These are phyloP conservation scores for Nematolebias whitei DNA, from an alignment of 2,113 vertebrate genomes.

Conservation along the genomic window DNA sequence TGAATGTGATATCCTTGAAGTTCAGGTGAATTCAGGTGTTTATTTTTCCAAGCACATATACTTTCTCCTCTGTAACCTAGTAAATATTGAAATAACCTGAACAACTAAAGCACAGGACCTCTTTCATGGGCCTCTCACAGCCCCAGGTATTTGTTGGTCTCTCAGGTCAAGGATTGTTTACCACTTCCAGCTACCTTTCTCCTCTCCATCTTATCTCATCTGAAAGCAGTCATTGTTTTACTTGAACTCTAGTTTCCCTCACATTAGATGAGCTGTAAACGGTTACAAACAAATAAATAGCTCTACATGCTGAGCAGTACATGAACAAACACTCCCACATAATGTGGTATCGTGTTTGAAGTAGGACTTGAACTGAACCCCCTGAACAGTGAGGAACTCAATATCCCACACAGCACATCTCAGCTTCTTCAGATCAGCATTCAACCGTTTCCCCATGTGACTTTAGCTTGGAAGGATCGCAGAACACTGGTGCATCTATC, in stretches of 20 bases:
- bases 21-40: too few species aligned
- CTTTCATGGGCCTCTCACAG: slow-evolving; percentile 6
- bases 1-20: too few species aligned
- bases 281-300: slow-evolving; percentile 61
- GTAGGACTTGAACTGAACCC: slow-evolving; percentile 71
- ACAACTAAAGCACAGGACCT: background rate
- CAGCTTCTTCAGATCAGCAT: slow-evolving; percentile 67
- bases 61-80: background rate
- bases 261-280: slow-evolving; percentile 37
- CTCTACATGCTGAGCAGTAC: slow-evolving; percentile 60
- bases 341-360: slow-evolving; percentile 74
- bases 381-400: slow-evolving; percentile 47
- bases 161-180: slow-evolving; percentile 33
- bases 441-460: slow-evolving; percentile 65
- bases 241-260: slow-evolving; percentile 27
- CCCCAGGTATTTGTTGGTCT: slow-evolving; percentile 36
- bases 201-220: slow-evolving; percentile 20
- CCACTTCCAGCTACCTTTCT: slow-evolving; percentile 26
- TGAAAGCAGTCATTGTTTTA: slow-evolving; percentile 14
- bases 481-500: too few species aligned
- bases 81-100: slow-evolving; percentile 3
- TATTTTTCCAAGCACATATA: too few species aligned
- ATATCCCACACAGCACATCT: slow-evolving; percentile 70
- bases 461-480: slow-evolving; percentile 35
- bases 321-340: slow-evolving; percentile 75